These are phyloP conservation scores for Azorinus chamasolen DNA, from an alignment of 2,888 invertebrate genomes.

Conservation along the genomic window DNA sequence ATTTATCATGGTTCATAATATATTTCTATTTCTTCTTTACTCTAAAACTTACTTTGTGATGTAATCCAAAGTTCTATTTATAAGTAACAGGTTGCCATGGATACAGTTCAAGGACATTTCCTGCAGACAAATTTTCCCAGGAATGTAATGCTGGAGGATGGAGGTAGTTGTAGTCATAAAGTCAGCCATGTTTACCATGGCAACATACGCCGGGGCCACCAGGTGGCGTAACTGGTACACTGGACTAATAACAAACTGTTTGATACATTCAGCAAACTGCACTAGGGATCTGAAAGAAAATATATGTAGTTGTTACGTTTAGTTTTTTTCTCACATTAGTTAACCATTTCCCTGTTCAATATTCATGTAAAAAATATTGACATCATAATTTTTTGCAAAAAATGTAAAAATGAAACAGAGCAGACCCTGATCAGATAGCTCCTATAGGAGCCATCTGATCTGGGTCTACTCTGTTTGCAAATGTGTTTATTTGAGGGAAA, in stretches of 20 bases:
- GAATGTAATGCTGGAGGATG: neutral
- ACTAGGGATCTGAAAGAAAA: conserved; percentile 51
- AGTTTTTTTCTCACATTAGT: too few species aligned
- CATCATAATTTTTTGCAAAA: too few species aligned
- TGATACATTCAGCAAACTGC: conserved; percentile 50
- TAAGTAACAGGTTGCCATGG: conserved; percentile 71
- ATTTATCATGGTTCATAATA: too few species aligned
- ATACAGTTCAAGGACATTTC: conserved; percentile 50
- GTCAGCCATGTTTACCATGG: conserved; percentile 70
- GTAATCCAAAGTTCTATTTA: conserved; percentile 64
- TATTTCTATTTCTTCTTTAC: too few species aligned
- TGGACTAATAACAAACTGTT: conserved; percentile 69
- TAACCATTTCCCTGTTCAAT: too few species aligned
- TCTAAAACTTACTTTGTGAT: conserved; percentile 53
- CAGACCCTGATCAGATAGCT: too few species aligned
- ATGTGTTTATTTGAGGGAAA: too few species aligned
- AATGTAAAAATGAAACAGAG: too few species aligned
- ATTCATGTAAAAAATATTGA: too few species aligned
- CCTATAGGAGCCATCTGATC: too few species aligned
- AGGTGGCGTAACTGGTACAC: conserved; percentile 80
- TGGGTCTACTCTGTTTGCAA: too few species aligned
- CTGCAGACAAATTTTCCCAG: neutral
- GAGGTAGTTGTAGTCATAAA: conserved; percentile 31
- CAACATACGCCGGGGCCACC: conserved; percentile 76
- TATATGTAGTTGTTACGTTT: too few species aligned